A percentile compares a stretch with the other conserved stretches of the same genome.
These are phyloP conservation scores for Chironomus tentans DNA, from an alignment of 2,888 invertebrate genomes.

Conservation along the genomic window DNA sequence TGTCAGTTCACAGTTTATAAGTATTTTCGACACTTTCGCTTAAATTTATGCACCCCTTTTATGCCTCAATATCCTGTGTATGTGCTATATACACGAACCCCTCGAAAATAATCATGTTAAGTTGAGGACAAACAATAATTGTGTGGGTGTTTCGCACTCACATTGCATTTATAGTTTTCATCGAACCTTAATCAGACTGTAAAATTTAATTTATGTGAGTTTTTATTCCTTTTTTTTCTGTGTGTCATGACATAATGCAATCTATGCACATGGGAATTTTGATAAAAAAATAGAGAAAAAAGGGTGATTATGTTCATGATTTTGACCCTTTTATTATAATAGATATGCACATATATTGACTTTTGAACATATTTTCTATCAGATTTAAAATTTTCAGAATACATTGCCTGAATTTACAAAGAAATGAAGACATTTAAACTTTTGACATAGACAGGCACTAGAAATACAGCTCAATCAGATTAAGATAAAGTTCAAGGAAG, in stretches of 20 bases:
- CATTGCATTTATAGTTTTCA: neutral
- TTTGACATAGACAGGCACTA: too few relatives aligned
- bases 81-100: neutral
- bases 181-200: neutral
- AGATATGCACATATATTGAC: neutral
- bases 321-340: neutral
- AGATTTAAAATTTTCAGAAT: neutral
- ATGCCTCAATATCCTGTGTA: neutral
- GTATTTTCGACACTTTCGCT: neutral
- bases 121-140: conserved; percentile 25
- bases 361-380: neutral
- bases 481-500: neutral
- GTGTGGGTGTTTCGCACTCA: conserved; percentile 24
- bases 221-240: neutral
- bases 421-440: too few relatives aligned
- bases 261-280: neutral
- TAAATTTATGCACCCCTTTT: conserved; percentile 23
- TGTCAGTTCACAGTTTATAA: neutral
- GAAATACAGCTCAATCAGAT: neutral
- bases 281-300: neutral
- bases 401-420: neutral
- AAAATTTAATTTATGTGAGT: conserved; percentile 8
- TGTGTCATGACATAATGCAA: neutral
- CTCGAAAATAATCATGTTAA: conserved; percentile 23
- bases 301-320: neutral